A percentile compares a stretch with the other conserved stretches of the same genome.
These are phyloP conservation scores for Portunus trituberculatus DNA, from an alignment of 1,140 invertebrate genomes.

Conservation along the genomic window DNA sequence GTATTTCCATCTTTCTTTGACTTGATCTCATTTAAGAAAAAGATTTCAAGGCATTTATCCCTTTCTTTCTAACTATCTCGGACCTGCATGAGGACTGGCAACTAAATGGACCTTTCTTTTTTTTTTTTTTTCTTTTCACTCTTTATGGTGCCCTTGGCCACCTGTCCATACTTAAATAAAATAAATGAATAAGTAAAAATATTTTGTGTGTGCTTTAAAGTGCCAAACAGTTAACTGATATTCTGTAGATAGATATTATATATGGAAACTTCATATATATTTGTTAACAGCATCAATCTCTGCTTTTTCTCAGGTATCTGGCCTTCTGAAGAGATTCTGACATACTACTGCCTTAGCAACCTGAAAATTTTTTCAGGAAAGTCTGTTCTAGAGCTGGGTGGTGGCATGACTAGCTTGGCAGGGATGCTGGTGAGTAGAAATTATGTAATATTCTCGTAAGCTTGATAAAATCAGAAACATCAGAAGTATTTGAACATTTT, in stretches of 20 bases:
- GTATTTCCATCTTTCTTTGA: too few relatives aligned
- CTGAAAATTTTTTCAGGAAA: slow-evolving; percentile 85
- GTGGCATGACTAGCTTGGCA: slow-evolving; percentile 92
- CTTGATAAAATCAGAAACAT: too few relatives aligned
- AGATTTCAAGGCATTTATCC: too few relatives aligned
- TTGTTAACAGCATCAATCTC: not conserved
- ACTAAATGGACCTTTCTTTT: too few relatives aligned
- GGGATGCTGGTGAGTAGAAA: slow-evolving; percentile 82
- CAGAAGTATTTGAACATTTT: too few relatives aligned
- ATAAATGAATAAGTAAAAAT: too few relatives aligned
- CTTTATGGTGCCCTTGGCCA: too few relatives aligned
- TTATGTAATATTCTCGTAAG: not conserved
- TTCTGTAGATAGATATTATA: not conserved
- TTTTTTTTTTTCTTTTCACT: too few relatives aligned
- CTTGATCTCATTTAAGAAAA: too few relatives aligned
- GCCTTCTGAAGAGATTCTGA: slow-evolving; percentile 93
- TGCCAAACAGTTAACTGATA: not conserved
- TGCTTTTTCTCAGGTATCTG: slow-evolving; percentile 83
- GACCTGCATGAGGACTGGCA: too few relatives aligned
- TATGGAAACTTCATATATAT: not conserved
- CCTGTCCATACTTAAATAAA: too few relatives aligned
- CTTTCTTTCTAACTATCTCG: too few relatives aligned
- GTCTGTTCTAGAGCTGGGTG: slow-evolving; percentile 89
- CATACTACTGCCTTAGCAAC: slow-evolving; percentile 88
- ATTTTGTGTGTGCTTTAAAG: not conserved